Evolutionary conservation across 2,113 vertebrate genomes (phyloP), one percentile per base, ranked within the genome.

Genomic region (Sapajus apella): DNA sequence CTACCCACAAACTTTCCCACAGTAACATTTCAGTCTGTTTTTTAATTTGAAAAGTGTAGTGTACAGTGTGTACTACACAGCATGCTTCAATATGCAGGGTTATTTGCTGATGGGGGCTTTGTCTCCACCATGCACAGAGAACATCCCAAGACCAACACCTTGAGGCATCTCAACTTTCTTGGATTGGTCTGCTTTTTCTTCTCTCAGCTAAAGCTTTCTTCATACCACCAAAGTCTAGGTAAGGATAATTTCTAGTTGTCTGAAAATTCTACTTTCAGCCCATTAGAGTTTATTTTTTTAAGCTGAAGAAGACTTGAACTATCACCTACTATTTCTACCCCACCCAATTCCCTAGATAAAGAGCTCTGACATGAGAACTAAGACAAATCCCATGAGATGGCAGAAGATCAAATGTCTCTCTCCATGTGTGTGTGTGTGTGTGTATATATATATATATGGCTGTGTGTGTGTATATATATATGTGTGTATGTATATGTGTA

Each of bases 141-240:
- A 18, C 1, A 35, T 20, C 20, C 2, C 7, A 14, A 68, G 8
- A 68, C 3, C 20, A 68, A 2, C 1, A 7, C 9, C 0, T 5
- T 52, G 16, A 43, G 17, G 12, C 32, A 47, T 13, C 9, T 61
- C 40, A 40, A 1, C 21, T 10, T 70, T 72, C 21, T 5, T 40
- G 61, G 9, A 14, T 8, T 64, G 32, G 21, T 17, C 21, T 12
- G 6, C 21, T 55, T 95, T n/a, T 73, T 3, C 27, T 75, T 58
- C 10, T 80, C 9, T 35, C 14, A 23, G 8, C 8, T 47, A 8
- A 84, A 64, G 6, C 1, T 83, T 76, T 91, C 5, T 61, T 87
- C 35, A 14, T 1, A 8, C 21, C 2, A 37, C 10, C 4, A 43
- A 75, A 82, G 2, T 50, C 12, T 27, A 20, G 18, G 7, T 7